Conservation (phyloP, 2,797 vertebrate genomes). For the Sparidentex hasta region DNA sequence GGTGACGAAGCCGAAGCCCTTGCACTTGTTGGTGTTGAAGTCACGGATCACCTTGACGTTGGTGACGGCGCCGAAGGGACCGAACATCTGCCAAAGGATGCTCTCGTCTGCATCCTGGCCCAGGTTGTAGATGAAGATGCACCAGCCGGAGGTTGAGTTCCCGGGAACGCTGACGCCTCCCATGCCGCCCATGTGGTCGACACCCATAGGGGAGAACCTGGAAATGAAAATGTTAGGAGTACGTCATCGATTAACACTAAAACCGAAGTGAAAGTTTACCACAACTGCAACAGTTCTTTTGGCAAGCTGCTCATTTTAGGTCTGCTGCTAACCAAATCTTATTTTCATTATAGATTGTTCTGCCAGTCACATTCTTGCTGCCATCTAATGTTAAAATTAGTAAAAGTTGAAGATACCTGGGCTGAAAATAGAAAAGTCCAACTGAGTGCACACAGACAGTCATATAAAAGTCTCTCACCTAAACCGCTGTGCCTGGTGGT, state of each 20-base stretch:
- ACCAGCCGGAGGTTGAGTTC: slow-evolving; percentile 95
- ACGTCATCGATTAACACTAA: neutral
- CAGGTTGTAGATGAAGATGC: slow-evolving; percentile 99
- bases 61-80: slow-evolving; percentile 97
- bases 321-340: neutral
- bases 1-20: slow-evolving; percentile 99
- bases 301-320: neutral
- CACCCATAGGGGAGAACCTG: slow-evolving; percentile 99
- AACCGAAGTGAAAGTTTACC: neutral
- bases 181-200: slow-evolving; percentile 97
- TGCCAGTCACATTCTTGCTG: neutral
- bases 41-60: slow-evolving; percentile 99
- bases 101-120: slow-evolving; percentile 98
- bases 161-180: slow-evolving; percentile 93
- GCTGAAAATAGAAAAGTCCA: neutral
- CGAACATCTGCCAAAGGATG: slow-evolving; percentile 99
- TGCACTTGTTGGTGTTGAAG: slow-evolving; percentile 99
- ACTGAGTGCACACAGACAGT: no score
- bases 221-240: neutral
- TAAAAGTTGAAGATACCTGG: no score
- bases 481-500: slow-evolving; percentile 98
- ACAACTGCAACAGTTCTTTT: neutral
- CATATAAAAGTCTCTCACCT: slow-evolving; percentile 84
- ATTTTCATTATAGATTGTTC: neutral
- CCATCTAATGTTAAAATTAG: no score